Conservation (phyloP, 2,888 invertebrate genomes). For the Apeira syringaria region DNA sequence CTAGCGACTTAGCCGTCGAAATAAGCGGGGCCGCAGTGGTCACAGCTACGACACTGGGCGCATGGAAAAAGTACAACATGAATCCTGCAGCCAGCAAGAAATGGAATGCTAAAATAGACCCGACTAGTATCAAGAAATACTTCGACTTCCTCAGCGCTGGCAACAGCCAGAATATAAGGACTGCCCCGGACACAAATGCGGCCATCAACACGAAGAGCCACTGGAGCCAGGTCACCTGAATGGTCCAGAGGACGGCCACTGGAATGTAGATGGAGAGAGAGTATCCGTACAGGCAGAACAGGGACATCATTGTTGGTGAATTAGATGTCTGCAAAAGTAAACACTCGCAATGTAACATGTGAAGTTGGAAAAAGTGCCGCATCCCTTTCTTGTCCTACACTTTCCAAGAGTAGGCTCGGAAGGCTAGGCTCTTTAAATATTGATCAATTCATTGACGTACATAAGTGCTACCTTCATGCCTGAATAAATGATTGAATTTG, state of each 20-base stretch:
- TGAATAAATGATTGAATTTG: too few species aligned
- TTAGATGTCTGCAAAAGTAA: conserved; percentile 64
- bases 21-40: conserved; percentile 16
- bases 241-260: conserved; percentile 95
- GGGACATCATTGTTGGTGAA: conserved; percentile 89
- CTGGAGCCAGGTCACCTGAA: conserved; percentile 92
- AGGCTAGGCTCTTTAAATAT: too few species aligned
- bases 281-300: conserved; percentile 97
- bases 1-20: conserved; percentile 38
- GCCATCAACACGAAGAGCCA: conserved; percentile 94
- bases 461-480: too few species aligned
- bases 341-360: too few species aligned
- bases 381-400: too few species aligned
- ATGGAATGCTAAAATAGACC: conserved; percentile 89
- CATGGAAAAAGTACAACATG: conserved; percentile 92
- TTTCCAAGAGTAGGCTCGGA: too few species aligned
- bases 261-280: conserved; percentile 97
- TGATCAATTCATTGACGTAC: too few species aligned
- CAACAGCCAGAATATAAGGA: conserved; percentile 91
- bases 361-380: too few species aligned
- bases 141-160: conserved; percentile 88
- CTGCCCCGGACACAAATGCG: conserved; percentile 92
- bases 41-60: conserved; percentile 52
- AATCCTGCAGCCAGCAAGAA: conserved; percentile 93
- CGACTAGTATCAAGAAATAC: conserved; percentile 65